Conservation (phyloP, 2,888 invertebrate species). For the Trachelus stipa region DNA sequence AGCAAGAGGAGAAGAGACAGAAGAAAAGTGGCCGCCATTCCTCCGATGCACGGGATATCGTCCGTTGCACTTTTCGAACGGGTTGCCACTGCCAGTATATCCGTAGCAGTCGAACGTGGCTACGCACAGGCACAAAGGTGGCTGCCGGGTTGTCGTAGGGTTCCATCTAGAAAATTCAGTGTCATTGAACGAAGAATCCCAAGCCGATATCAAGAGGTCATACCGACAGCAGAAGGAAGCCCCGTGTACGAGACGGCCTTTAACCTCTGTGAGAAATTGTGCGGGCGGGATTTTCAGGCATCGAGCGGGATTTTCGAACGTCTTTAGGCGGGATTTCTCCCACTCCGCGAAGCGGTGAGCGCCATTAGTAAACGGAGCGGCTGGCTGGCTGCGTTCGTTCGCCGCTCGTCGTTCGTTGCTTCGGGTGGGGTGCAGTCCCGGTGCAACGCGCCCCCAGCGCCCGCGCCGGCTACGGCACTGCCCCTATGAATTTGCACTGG, state of each 20-base stretch:
- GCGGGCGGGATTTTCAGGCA: constrained; percentile 6
- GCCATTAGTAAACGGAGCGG: constrained; percentile 47
- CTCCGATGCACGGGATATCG: constrained; percentile 32
- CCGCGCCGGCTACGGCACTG: constrained; percentile 37
- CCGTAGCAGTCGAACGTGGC: no score
- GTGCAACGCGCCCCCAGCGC: constrained; percentile 4
- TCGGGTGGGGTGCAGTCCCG: constrained; percentile 2
- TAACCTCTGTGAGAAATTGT: background rate
- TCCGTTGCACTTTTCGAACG: constrained; percentile 43
- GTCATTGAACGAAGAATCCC: no score
- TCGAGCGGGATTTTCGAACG: constrained; percentile 12
- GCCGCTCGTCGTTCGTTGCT: constrained; percentile 10
- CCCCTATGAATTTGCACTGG: constrained; percentile 40
- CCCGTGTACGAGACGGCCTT: background rate
- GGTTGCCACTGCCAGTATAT: background rate
- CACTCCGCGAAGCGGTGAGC: constrained; percentile 40
- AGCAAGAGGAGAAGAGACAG: constrained; percentile 24
- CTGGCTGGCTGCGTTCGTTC: constrained; percentile 21
- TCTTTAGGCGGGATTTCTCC: constrained; percentile 39
- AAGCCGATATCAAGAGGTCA: no score
- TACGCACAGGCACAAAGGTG: no score
- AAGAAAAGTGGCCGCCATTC: constrained; percentile 47
- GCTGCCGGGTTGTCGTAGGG: no score
- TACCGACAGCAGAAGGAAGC: no score
- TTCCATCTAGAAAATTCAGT: no score